Conservation (phyloP, 1,140 invertebrate species). For the Microplitis demolitor region DNA sequence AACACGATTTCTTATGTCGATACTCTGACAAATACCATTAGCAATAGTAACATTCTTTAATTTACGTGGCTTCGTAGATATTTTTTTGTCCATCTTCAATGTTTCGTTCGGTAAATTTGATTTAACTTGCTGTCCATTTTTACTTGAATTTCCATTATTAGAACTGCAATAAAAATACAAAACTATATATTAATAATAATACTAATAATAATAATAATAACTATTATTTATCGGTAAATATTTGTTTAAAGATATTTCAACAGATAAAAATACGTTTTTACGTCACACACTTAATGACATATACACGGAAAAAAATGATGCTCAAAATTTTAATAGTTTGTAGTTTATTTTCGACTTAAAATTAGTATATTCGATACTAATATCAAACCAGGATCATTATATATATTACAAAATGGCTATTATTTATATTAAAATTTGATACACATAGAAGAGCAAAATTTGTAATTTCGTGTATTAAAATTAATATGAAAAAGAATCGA, state of each 20-base stretch:
- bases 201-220: neutral
- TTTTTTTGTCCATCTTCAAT: slow-evolving; percentile 7
- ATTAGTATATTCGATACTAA: too few relatives aligned
- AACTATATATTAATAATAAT: neutral
- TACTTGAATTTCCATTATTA: slow-evolving; percentile 1
- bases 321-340: too few relatives aligned
- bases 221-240: neutral
- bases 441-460: too few relatives aligned
- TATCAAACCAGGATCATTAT: too few relatives aligned
- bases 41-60: slow-evolving; percentile 25
- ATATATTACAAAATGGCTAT: too few relatives aligned
- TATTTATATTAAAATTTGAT: too few relatives aligned
- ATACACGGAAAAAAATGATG: too few relatives aligned
- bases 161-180: slow-evolving; percentile 13
- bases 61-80: neutral
- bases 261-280: neutral
- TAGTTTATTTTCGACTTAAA: too few relatives aligned
- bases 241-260: neutral
- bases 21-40: slow-evolving; percentile 57
- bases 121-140: slow-evolving; percentile 11
- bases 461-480: too few relatives aligned
- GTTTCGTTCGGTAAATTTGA: slow-evolving; percentile 22
- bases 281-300: too few relatives aligned
- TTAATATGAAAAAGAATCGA: too few relatives aligned
- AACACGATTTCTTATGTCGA: slow-evolving; percentile 64